These are phyloP conservation scores for Steinernema carpocapsae DNA, from an alignment of 2,888 invertebrate genomes.

Conservation along the genomic window DNA sequence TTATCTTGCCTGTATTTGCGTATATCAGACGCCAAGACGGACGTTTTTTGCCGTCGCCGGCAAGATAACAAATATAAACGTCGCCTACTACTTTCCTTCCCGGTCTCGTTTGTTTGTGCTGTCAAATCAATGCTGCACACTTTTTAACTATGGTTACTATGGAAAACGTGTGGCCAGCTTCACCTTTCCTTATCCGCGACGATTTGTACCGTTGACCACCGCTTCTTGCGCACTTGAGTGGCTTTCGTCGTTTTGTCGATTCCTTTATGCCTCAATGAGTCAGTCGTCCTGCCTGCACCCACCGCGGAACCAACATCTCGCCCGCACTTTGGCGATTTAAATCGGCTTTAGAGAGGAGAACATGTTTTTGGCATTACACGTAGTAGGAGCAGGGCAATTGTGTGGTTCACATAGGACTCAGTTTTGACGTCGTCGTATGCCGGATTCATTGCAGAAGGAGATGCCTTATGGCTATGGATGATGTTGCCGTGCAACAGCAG, in stretches of 20 bases:
- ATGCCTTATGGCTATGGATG: conserved; percentile 27
- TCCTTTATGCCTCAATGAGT: background rate
- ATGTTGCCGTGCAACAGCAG: background rate
- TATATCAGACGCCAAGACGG: too few species aligned
- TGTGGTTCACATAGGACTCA: too few species aligned
- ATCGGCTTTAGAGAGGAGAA: conserved; percentile 20
- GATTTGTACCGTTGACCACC: background rate
- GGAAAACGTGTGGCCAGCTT: background rate
- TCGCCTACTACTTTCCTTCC: too few species aligned
- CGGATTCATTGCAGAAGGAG: conserved; percentile 15
- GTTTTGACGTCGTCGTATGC: too few species aligned
- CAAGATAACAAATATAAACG: too few species aligned
- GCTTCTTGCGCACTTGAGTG: background rate
- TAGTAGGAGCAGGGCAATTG: background rate
- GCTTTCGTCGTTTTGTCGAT: background rate
- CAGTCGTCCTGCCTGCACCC: background rate
- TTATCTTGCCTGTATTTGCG: background rate
- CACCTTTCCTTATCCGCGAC: background rate
- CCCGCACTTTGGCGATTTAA: conserved; percentile 10
- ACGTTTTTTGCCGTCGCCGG: too few species aligned
- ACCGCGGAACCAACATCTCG: background rate
- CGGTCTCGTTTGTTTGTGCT: too few species aligned
- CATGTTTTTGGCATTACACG: background rate
- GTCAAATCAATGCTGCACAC: conserved; percentile 13
- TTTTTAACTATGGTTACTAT: conserved; percentile 10